Conservation (phyloP, 2,888 invertebrate species). For the Phlogophora meticulosa region DNA sequence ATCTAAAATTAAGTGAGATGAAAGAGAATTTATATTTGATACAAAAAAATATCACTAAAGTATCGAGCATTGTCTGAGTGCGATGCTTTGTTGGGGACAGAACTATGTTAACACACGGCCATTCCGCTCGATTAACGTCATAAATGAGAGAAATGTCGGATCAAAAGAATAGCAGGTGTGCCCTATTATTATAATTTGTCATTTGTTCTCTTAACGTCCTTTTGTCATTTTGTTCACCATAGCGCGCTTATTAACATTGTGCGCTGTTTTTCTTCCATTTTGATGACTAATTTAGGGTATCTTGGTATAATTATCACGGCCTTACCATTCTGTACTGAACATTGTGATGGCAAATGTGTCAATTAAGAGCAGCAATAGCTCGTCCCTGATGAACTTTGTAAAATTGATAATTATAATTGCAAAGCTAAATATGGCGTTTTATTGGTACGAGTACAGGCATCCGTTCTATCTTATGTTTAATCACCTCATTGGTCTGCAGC, state of each 20-base stretch:
- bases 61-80: conserved; percentile 85
- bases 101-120: conserved; percentile 86
- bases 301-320: conserved; percentile 64
- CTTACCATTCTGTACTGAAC: conserved; percentile 56
- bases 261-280: conserved; percentile 70
- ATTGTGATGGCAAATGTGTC: conserved; percentile 68
- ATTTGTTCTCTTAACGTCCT: conserved; percentile 84
- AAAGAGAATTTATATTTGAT: conserved; percentile 88
- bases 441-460: conserved; percentile 36
- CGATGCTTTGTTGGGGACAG: conserved; percentile 86
- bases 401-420: conserved; percentile 57
- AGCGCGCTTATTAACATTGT: conserved; percentile 78
- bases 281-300: conserved; percentile 72
- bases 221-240: conserved; percentile 80
- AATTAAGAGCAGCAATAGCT: conserved; percentile 61
- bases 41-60: conserved; percentile 90
- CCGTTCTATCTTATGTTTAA: conserved; percentile 44
- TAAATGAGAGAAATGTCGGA: conserved; percentile 91
- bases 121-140: conserved; percentile 90
- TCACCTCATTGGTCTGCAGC: conserved; percentile 43
- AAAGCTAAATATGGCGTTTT: conserved; percentile 42
- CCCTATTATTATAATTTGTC: conserved; percentile 90
- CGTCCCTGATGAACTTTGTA: conserved; percentile 50
- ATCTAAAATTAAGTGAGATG: conserved; percentile 90
- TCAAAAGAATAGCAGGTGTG: conserved; percentile 91